These are phyloP conservation scores for Microtus pennsylvanicus DNA, from an alignment of 2,113 vertebrate species.

Conservation along the genomic window DNA sequence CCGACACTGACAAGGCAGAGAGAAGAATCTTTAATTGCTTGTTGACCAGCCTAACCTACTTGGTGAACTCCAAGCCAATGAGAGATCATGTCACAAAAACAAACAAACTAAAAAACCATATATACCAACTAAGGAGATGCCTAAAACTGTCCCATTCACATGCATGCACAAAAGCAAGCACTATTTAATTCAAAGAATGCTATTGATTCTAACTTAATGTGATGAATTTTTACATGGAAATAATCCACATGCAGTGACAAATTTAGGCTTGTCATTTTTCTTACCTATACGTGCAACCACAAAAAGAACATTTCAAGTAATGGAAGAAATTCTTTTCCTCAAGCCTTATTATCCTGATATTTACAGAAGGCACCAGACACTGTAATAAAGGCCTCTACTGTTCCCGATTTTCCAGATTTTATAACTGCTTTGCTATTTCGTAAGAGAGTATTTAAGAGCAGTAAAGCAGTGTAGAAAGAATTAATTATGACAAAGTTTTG, in stretches of 20 bases:
- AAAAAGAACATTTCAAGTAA: constrained; percentile 63
- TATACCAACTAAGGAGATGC: background rate
- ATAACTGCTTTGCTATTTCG: constrained; percentile 28
- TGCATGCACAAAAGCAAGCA: background rate
- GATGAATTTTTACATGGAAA: background rate
- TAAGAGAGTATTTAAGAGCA: constrained; percentile 59
- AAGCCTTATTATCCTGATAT: background rate
- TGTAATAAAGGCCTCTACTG: constrained; percentile 61
- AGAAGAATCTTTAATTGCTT: background rate
- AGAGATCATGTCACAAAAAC: background rate
- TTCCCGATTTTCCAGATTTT: constrained; percentile 53
- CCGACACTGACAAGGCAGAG: no score
- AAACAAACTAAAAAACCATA: no score
- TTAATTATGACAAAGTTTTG: constrained; percentile 25
- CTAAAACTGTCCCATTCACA: background rate
- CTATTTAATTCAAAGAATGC: background rate
- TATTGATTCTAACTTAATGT: constrained; percentile 4
- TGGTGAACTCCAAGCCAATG: background rate
- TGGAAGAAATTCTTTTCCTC: constrained; percentile 27
- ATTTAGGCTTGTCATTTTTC: background rate
- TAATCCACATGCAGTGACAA: background rate
- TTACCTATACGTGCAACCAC: constrained; percentile 45
- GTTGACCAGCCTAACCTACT: background rate
- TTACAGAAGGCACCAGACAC: background rate
- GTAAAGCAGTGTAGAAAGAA: background rate